These are phyloP conservation scores for Empis livida DNA, from an alignment of 2,888 invertebrate genomes.

Conservation along the genomic window DNA sequence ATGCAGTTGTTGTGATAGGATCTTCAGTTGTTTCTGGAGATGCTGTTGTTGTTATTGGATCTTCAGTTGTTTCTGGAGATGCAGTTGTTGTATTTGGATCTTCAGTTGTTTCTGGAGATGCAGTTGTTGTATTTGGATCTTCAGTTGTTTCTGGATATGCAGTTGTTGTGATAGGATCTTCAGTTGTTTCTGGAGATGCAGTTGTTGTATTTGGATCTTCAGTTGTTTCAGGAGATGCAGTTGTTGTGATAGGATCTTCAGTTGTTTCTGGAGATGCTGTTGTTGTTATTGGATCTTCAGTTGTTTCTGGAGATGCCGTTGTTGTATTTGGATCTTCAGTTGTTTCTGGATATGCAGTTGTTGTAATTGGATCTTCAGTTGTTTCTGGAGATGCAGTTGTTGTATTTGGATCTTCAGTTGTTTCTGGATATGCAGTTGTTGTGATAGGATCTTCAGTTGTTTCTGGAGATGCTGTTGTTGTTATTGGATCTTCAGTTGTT, in stretches of 20 bases:
- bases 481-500: not conserved
- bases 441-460: not conserved
- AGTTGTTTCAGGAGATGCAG: not conserved
- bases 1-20: not conserved
- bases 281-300: not conserved
- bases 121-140: not conserved
- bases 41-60: not conserved
- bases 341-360: not conserved
- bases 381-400: not conserved
- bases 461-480: not conserved
- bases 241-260: not conserved
- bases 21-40: not conserved
- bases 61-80: not conserved
- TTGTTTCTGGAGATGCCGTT: not conserved
- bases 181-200: no score
- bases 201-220: not conserved
- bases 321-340: not conserved
- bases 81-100: not conserved
- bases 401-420: no score
- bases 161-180: no score
- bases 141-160: not conserved
- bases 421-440: not conserved
- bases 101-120: not conserved
- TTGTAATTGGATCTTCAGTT: not conserved
- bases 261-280: not conserved